A percentile compares a stretch with the other conserved stretches of the same genome.
Evolutionary conservation across 2,888 invertebrate species (phyloP).

Genomic region (Apodemia duryi): DNA sequence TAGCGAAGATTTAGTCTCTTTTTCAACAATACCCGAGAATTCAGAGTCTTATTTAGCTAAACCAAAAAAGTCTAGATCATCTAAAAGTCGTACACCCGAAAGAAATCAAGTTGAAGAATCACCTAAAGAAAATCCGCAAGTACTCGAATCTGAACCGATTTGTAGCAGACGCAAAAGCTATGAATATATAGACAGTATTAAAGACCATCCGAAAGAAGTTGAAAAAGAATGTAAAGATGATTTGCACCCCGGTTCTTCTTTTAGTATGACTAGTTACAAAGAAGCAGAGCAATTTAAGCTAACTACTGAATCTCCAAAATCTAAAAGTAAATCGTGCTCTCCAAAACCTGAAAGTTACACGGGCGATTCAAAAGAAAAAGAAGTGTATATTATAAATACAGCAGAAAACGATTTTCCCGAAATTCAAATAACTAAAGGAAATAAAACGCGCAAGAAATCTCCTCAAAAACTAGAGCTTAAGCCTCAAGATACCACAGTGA

Average conservation of each 20-base stretch:
- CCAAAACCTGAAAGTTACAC: conserved; percentile 49
- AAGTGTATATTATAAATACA: conserved; percentile 68
- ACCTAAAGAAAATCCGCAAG: conserved; percentile 28
- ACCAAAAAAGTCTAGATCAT: conserved; percentile 50
- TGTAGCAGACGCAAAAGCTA: not conserved
- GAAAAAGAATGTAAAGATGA: not conserved
- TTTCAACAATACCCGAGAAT: conserved; percentile 59
- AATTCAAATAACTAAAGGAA: conserved; percentile 64
- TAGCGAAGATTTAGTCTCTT: conserved; percentile 62
- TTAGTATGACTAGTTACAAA: conserved; percentile 5
- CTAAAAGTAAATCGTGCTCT: conserved; percentile 53
- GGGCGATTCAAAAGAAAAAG: conserved; percentile 50
- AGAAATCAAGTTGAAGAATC: conserved; percentile 38
- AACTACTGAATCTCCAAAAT: conserved; percentile 45
- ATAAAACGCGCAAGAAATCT: conserved; percentile 56
- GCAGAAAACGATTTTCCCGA: conserved; percentile 69
- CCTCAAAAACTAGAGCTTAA: conserved; percentile 45
- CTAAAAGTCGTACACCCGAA: conserved; percentile 53
- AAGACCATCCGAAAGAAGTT: not conserved
- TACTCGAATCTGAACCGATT: not conserved
- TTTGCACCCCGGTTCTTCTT: not conserved
- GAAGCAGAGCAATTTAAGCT: conserved; percentile 28
- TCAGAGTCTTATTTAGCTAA: conserved; percentile 50
- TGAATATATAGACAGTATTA: not conserved
- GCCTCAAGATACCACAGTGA: conserved; percentile 38